These are phyloP conservation scores for Oxycera nigricornis DNA, from an alignment of 2,888 invertebrate species.

Conservation along the genomic window DNA sequence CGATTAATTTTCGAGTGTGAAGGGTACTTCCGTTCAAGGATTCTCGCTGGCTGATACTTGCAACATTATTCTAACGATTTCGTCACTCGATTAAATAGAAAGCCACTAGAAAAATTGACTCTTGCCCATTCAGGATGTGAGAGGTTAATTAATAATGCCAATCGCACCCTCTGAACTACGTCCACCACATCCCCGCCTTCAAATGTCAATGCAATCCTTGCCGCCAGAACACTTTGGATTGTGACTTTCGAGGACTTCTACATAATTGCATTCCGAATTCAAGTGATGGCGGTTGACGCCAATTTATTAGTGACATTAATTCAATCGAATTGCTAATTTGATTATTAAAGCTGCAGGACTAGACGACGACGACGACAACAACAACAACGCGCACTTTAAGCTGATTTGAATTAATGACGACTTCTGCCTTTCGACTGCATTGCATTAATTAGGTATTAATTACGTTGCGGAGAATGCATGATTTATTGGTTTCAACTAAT, in stretches of 20 bases:
- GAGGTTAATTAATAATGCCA: constrained; percentile 12
- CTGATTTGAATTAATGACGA: constrained; percentile 3
- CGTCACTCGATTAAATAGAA: constrained; percentile 2
- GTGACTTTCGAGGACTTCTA: background rate
- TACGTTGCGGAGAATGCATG: constrained; percentile 6
- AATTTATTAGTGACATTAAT: constrained; percentile 35
- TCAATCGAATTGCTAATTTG: constrained; percentile 30
- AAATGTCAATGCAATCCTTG: no score
- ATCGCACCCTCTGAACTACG: no score
- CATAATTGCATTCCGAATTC: constrained; percentile 17
- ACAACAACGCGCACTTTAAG: background rate
- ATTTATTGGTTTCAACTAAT: constrained; percentile 4
- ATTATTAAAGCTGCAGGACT: background rate
- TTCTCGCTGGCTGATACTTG: background rate
- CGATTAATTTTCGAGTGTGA: constrained; percentile 41
- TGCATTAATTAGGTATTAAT: constrained; percentile 26
- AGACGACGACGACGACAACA: no score
- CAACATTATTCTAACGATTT: constrained; percentile 23
- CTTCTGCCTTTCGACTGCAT: background rate
- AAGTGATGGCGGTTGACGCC: background rate
- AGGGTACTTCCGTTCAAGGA: background rate
- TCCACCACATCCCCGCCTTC: no score
- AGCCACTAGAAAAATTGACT: constrained; percentile 11
- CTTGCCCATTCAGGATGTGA: background rate
- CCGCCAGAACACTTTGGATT: no score